phyloP scores from a whole-genome alignment of 2,113 vertebrate species.

The Syrmaticus mikado region DNA sequence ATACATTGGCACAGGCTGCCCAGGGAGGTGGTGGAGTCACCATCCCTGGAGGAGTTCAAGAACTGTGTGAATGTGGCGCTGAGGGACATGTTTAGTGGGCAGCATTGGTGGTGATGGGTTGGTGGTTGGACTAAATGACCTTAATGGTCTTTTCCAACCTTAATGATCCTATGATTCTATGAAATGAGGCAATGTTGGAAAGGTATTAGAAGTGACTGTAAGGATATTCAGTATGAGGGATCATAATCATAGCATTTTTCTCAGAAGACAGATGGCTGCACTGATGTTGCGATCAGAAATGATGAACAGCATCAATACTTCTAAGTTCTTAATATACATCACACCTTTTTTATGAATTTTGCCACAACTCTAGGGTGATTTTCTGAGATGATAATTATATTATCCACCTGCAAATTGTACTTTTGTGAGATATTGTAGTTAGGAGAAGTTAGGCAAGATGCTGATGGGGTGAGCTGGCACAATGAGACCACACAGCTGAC shows the following conservation, averaged over 20 bases:
- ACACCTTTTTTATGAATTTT: slow-evolving; percentile 11
- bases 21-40: no score
- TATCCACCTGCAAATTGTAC: slow-evolving; percentile 17
- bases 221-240: background rate
- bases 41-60: no score
- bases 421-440: background rate
- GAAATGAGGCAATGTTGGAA: background rate
- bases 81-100: no score
- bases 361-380: background rate
- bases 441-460: background rate
- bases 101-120: no score
- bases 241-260: background rate
- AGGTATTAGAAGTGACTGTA: background rate
- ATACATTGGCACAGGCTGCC: no score
- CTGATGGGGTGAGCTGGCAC: rapidly evolving
- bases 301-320: background rate
- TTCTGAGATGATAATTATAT: slow-evolving; percentile 51
- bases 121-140: no score
- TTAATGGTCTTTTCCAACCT: no score
- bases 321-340: background rate
- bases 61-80: no score
- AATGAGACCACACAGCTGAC: background rate
- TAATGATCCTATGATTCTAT: no score
- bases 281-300: background rate
- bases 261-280: background rate